Percentiles rank a stretch among this genome's conserved stretches.
phyloP scores from a whole-genome alignment of 2,113 vertebrate species.

The Phasianus colchicus region DNA sequence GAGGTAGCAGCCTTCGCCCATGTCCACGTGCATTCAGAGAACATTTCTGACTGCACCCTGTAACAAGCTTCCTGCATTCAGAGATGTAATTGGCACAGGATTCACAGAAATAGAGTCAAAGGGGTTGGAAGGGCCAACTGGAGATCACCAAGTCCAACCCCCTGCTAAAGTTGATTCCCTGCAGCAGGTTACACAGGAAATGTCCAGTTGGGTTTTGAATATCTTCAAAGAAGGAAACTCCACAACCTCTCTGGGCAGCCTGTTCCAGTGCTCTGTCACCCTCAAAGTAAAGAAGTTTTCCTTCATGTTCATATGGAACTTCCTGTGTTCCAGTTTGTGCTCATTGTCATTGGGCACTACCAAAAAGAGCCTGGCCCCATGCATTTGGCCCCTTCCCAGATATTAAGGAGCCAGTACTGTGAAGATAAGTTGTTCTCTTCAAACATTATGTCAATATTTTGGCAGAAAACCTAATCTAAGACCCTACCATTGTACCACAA shows the following conservation, averaged over 20 bases:
- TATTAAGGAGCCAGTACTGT: neutral
- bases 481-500: neutral
- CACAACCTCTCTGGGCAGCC: neutral
- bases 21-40: neutral
- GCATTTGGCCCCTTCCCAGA: too few relatives aligned
- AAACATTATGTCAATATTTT: neutral
- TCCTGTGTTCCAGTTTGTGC: neutral
- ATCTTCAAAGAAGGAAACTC: neutral
- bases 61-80: neutral
- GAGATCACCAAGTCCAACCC: neutral
- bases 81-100: accelerated
- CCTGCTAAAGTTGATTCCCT: neutral
- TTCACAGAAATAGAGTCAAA: neutral
- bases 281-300: neutral
- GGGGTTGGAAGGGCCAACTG: neutral
- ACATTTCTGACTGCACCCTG: accelerated
- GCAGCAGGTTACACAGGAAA: neutral
- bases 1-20: neutral
- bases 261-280: neutral
- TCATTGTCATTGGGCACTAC: neutral
- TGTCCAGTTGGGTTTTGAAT: neutral
- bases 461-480: neutral
- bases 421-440: neutral
- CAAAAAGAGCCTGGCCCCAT: neutral
- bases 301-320: neutral